These are phyloP conservation scores for Chaetoderma sp. DNA, from an alignment of 2,888 invertebrate genomes.

Conservation along the genomic window DNA sequence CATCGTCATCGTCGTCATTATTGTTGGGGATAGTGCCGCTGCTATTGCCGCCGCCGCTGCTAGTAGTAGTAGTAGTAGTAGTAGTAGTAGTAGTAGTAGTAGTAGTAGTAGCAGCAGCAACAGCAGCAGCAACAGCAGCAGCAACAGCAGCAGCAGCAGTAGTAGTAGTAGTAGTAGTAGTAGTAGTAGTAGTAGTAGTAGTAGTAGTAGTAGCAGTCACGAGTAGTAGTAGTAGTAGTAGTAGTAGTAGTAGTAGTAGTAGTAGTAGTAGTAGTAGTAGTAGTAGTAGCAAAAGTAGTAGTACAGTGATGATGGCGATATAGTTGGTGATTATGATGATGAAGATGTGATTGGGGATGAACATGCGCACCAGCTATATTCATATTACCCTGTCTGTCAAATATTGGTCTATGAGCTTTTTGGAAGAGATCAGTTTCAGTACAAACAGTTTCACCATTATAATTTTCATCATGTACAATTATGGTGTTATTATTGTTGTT, in stretches of 20 bases:
- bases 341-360: too few species aligned
- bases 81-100: conserved; percentile 17
- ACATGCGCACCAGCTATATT: too few species aligned
- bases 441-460: too few species aligned
- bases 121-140: conserved; percentile 13
- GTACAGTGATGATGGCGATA: too few species aligned
- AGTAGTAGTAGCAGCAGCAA: conserved; percentile 21
- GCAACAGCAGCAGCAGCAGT: conserved; percentile 12
- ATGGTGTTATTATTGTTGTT: too few species aligned
- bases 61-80: not conserved
- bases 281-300: too few species aligned
- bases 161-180: conserved; percentile 15
- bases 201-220: conserved; percentile 27
- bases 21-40: conserved; percentile 1
- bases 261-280: conserved; percentile 28
- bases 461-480: too few species aligned
- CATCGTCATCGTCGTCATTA: too few species aligned
- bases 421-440: too few species aligned
- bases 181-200: conserved; percentile 23
- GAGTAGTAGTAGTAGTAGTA: conserved; percentile 26
- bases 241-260: conserved; percentile 26
- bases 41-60: not conserved
- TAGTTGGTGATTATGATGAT: too few species aligned
- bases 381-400: too few species aligned
- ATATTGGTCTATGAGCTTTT: too few species aligned